A percentile compares a stretch with the other conserved stretches of the same genome.
phyloP scores from a whole-genome alignment of 2,113 vertebrate genomes.

The Rhinichthys klamathensis region DNA sequence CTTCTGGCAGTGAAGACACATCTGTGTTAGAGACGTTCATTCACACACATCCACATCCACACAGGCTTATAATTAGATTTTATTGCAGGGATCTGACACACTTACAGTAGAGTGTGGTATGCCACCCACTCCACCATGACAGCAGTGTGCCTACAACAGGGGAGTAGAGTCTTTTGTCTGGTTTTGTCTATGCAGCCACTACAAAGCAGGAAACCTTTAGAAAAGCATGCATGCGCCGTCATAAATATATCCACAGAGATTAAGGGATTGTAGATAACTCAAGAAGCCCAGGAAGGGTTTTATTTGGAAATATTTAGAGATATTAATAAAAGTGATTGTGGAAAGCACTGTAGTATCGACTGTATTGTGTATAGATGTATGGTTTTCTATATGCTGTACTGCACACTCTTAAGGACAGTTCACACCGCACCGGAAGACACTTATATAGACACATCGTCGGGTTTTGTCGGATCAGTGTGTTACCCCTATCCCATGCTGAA shows the following conservation, averaged over 20 bases:
- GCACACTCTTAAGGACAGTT: too few species aligned
- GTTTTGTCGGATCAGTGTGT: too few species aligned
- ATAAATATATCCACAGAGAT: conserved; percentile 26
- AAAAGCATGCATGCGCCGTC: neutral
- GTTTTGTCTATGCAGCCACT: conserved; percentile 20
- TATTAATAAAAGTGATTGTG: neutral
- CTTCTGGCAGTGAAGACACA: conserved; percentile 46
- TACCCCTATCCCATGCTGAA: too few species aligned
- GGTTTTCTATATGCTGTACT: too few species aligned
- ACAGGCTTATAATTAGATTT: conserved; percentile 29
- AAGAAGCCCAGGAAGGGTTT: neutral
- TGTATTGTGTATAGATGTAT: too few species aligned
- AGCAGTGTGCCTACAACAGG: neutral
- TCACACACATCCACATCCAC: conserved; percentile 35
- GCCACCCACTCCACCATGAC: neutral
- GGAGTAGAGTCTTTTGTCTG: conserved; percentile 19
- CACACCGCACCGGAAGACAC: too few species aligned
- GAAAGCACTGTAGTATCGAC: neutral
- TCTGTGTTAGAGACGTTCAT: conserved; percentile 45
- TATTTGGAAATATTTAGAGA: conserved; percentile 1
- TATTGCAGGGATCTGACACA: conserved; percentile 37
- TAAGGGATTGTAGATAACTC: neutral
- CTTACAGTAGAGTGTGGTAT: conserved; percentile 15
- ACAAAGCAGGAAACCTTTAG: conserved; percentile 3
- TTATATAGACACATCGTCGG: too few species aligned